These are phyloP conservation scores for Oreortyx pictus DNA, from an alignment of 2,797 vertebrate species.

Conservation along the genomic window DNA sequence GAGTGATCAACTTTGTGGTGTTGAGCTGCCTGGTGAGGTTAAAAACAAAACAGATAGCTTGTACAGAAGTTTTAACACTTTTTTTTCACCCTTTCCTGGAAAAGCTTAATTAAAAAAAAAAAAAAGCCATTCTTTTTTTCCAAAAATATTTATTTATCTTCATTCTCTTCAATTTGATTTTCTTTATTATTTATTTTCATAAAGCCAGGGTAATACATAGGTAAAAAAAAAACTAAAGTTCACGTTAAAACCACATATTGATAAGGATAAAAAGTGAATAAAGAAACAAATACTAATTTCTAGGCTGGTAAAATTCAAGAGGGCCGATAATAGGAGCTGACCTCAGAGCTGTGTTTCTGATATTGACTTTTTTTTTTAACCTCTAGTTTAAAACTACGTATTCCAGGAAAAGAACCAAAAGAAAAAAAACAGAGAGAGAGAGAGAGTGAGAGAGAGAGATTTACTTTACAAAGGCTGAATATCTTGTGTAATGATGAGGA, in stretches of 20 bases:
- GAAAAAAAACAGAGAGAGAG: neutral
- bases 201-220: neutral
- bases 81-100: neutral
- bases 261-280: neutral
- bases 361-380: neutral
- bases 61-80: neutral
- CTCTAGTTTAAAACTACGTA: neutral
- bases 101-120: neutral
- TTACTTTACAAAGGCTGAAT: slow-evolving; percentile 20
- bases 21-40: neutral
- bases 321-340: neutral
- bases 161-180: neutral
- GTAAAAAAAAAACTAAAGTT: neutral
- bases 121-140: no score
- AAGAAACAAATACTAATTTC: neutral
- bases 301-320: no score
- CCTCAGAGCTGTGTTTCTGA: neutral
- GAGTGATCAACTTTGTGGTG: neutral
- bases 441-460: no score
- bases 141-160: neutral
- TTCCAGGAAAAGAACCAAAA: neutral
- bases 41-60: neutral
- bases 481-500: slow-evolving; percentile 7
- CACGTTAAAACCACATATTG: neutral
- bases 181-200: neutral